A percentile compares a stretch with the other conserved stretches of the same genome.
Conservation (phyloP, 2,888 invertebrate species). For the Lamellibrachia columna region DNA sequence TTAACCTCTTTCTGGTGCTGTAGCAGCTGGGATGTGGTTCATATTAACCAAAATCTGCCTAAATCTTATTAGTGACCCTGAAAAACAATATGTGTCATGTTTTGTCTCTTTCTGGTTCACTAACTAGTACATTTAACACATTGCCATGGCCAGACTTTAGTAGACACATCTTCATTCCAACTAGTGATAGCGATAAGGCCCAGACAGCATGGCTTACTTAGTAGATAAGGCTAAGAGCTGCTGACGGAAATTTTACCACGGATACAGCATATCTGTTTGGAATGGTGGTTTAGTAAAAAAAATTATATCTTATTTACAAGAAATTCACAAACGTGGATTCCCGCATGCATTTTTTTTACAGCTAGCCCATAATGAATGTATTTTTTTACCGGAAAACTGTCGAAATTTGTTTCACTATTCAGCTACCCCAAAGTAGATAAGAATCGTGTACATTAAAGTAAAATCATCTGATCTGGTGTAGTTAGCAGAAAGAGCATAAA, state of each 20-base stretch:
- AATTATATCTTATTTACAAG: not conserved
- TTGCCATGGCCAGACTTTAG: not conserved
- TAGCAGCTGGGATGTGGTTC: not conserved
- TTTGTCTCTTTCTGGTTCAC: not conserved
- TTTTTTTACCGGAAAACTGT: not conserved
- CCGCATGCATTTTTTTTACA: not conserved
- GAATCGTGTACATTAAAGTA: not conserved
- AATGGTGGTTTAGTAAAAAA: not conserved
- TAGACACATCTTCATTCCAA: not conserved
- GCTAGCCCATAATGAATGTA: not conserved
- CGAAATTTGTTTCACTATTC: not conserved
- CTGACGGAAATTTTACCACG: not conserved
- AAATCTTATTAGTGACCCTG: not conserved
- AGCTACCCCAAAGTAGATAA: not conserved
- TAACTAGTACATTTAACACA: not conserved
- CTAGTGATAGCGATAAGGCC: not conserved
- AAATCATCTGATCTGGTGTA: no score
- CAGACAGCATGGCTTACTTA: not conserved
- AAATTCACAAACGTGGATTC: not conserved
- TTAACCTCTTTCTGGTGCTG: not conserved
- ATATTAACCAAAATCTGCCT: not conserved
- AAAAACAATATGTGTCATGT: not conserved
- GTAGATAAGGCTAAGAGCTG: not conserved
- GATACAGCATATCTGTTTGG: not conserved
- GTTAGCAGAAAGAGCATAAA: not conserved